A percentile compares a stretch with the other conserved stretches of the same genome.
Evolutionary conservation across 2,888 invertebrate species (phyloP).

Genomic region (Cenopis cana): DNA sequence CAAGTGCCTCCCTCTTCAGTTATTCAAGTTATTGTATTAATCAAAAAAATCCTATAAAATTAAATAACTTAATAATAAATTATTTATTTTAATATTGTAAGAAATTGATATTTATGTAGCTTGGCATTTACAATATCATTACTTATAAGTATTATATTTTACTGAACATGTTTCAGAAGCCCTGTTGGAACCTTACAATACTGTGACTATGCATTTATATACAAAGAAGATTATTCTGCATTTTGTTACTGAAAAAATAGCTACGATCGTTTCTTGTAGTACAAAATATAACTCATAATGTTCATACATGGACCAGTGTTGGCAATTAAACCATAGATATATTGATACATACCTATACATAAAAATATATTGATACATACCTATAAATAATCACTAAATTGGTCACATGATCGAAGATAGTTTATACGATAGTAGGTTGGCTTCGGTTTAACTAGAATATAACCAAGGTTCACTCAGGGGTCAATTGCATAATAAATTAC

Average conservation of each 20-base stretch:
- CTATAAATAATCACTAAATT: not conserved
- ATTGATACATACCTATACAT: constrained; percentile 5
- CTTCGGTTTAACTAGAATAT: not conserved
- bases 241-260: constrained; percentile 11
- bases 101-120: constrained; percentile 44
- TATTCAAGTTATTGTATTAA: constrained; percentile 26
- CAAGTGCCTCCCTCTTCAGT: constrained; percentile 25
- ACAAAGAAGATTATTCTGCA: constrained; percentile 11
- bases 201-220: constrained; percentile 37
- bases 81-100: constrained; percentile 44
- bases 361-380: constrained; percentile 11
- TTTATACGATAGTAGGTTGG: not conserved
- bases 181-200: constrained; percentile 14
- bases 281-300: constrained; percentile 25
- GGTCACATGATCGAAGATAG: not conserved
- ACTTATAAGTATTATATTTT: constrained; percentile 11
- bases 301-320: constrained; percentile 53
- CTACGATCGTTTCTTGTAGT: constrained; percentile 21
- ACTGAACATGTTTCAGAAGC: constrained; percentile 21
- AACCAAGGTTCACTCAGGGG: not conserved
- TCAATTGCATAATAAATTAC: constrained; percentile 10
- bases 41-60: constrained; percentile 42
- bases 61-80: constrained; percentile 46
- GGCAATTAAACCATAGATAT: constrained; percentile 51
- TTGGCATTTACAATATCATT: constrained; percentile 29